Percentiles rank a stretch among this genome's conserved stretches.
Conservation (phyloP, 2,797 vertebrate genomes). For the Margarornis squamiger region DNA sequence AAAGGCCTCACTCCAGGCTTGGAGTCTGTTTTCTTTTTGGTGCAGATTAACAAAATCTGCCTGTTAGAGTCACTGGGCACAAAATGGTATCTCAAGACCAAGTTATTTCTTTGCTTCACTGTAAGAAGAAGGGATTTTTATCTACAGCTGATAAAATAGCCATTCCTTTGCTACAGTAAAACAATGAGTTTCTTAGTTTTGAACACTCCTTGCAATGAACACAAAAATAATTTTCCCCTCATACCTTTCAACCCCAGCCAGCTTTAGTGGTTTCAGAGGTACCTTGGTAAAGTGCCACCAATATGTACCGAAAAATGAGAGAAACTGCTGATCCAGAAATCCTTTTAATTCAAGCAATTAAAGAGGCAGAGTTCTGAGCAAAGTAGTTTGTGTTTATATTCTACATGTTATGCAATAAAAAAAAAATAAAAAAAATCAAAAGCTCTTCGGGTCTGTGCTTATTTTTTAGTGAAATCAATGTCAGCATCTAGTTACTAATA, state of each 20-base stretch:
- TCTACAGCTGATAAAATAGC: background rate
- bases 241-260: background rate
- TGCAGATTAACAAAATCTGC: background rate
- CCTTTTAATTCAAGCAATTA: conserved; percentile 9
- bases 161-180: background rate
- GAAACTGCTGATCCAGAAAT: background rate
- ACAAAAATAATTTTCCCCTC: background rate
- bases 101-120: background rate
- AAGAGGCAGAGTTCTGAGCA: background rate
- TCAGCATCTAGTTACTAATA: conserved; percentile 41
- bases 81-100: background rate
- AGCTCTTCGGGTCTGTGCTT: background rate
- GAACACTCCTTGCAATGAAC: background rate
- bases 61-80: background rate
- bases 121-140: background rate
- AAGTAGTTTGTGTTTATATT: background rate
- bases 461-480: conserved; percentile 50
- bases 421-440: conserved; percentile 17
- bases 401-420: background rate
- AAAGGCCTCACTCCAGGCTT: background rate
- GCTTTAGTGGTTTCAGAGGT: background rate
- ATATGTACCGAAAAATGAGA: background rate
- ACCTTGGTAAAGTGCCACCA: background rate
- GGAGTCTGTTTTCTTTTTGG: background rate
- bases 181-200: background rate